Evolutionary conservation across 2,797 vertebrate species (phyloP), one percentile per base, ranked within the genome.

Genomic region (Ptychadena robeensis): DNA sequence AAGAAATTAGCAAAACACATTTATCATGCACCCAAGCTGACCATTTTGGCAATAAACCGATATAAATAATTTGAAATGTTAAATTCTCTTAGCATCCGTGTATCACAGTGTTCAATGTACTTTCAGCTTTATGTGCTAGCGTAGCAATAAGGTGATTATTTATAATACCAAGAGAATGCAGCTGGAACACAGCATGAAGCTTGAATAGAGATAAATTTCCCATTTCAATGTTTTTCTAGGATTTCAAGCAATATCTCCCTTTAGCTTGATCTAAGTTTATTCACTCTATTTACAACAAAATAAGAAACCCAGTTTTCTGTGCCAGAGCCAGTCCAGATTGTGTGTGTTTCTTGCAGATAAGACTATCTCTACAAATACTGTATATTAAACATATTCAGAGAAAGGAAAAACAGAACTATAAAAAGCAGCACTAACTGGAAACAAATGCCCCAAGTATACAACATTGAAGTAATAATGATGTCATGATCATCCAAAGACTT

Each of bases 1-100:
- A 74, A 74, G 63, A 84, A 65, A 80, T 84, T 84, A 79, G 76
- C 59, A 80, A 79, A 74, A 74, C 82, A 79, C 70, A 80, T 80
- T 79, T 79, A 74, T 84, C 82, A 79, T 73, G 75, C 68, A 59
- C 65, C 69, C 68, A 72, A 44, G 25, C 59, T 73, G 69, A 34
- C 75, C 63, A 79, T 73, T 78, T 69, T 84, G 82, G 82, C 70
- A 69, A 72, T 48, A 80, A 68, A 69, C 53, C 44, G 44, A 79
- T 31, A 73, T 59, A 28, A 84, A 79, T 73, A 79, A 84, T 74
- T 68, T 67, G 38, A 77, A 40, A 73, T 83, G 30, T 73, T 44
- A 14, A 77, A 66, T 83, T 79, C 59, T 34, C 68, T 63, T 37
- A 79, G 82, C 73, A 72, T 72, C 40, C 27, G 34, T 73, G 35